These are phyloP conservation scores for Bungarus multicinctus DNA, from an alignment of 2,113 vertebrate genomes.

Conservation along the genomic window DNA sequence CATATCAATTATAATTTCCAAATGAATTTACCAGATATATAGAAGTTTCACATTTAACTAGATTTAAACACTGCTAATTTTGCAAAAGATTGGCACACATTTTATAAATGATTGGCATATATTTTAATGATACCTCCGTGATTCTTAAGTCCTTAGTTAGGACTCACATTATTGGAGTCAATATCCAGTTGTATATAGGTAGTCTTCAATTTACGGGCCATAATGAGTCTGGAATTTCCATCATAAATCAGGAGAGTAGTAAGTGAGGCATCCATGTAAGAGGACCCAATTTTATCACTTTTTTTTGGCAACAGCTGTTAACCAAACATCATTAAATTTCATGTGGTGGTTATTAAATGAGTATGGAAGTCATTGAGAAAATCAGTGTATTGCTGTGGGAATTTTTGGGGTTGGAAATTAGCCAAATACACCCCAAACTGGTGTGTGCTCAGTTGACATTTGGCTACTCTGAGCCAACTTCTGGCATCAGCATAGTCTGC, in stretches of 20 bases:
- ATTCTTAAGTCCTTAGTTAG: not conserved
- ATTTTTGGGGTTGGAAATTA: too few relatives aligned
- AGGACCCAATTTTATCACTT: too few relatives aligned
- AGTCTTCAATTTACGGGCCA: too few relatives aligned
- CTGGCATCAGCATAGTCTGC: not conserved
- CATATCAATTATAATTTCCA: not conserved
- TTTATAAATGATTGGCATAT: not conserved
- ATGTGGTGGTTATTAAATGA: too few relatives aligned
- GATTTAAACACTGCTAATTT: not conserved
- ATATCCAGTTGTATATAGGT: not conserved
- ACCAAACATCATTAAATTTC: too few relatives aligned
- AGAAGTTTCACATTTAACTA: not conserved
- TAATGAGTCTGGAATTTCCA: too few relatives aligned
- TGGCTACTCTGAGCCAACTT: not conserved
- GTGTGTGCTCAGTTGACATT: not conserved
- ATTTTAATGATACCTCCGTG: not conserved
- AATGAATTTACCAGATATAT: not conserved
- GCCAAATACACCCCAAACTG: too few relatives aligned
- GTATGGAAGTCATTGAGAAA: too few relatives aligned
- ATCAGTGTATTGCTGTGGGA: too few relatives aligned
- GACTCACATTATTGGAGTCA: not conserved
- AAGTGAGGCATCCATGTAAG: too few relatives aligned
- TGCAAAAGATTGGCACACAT: not conserved
- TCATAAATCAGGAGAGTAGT: too few relatives aligned
- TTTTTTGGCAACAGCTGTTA: too few relatives aligned